These are phyloP conservation scores for Gasterosteus nipponicus DNA, from an alignment of 2,113 vertebrate genomes.

Conservation along the genomic window DNA sequence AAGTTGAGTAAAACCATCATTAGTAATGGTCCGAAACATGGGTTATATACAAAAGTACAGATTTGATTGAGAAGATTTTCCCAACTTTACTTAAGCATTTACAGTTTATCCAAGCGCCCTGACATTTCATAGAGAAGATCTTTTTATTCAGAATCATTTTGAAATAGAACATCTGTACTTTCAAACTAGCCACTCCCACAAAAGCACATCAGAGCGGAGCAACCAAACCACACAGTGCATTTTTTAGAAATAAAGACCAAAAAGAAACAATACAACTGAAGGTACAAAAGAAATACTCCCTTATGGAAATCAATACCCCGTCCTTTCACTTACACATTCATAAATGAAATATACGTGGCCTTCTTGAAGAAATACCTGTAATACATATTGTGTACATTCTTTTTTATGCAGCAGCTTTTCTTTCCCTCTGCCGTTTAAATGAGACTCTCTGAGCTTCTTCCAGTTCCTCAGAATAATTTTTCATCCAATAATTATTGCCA, in stretches of 20 bases:
- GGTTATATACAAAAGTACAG: background rate
- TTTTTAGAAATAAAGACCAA: background rate
- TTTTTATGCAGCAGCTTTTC: background rate
- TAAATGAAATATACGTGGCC: background rate
- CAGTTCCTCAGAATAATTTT: background rate
- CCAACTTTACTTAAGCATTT: background rate
- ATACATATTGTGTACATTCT: background rate
- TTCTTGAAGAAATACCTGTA: slow-evolving; percentile 2
- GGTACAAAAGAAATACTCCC: background rate
- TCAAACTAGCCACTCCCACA: background rate
- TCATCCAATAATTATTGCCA: background rate
- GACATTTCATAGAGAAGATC: background rate
- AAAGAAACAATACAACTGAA: slow-evolving; percentile 5
- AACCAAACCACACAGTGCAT: background rate
- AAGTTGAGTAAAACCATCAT: background rate
- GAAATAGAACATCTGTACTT: background rate
- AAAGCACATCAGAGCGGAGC: background rate
- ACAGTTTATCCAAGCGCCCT: background rate
- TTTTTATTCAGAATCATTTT: background rate
- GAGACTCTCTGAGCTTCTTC: background rate
- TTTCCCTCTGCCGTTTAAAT: background rate
- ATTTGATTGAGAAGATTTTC: background rate
- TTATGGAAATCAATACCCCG: slow-evolving; percentile 23
- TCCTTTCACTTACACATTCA: background rate
- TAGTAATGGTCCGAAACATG: background rate